These are phyloP conservation scores for Caerostris darwini DNA, from an alignment of 1,140 invertebrate species.

Conservation along the genomic window DNA sequence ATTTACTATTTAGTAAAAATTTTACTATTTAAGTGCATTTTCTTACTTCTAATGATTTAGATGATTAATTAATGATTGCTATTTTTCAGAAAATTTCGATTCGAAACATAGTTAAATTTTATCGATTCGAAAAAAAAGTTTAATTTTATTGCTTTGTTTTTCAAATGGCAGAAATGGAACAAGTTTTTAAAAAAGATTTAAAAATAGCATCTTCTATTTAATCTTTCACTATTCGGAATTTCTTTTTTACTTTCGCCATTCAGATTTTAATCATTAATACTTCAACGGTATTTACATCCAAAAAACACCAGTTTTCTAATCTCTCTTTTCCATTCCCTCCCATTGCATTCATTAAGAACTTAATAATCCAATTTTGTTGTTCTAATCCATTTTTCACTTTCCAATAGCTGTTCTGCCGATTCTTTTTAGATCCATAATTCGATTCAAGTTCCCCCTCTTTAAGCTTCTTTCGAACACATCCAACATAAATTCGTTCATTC, in stretches of 20 bases:
- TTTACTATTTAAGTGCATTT: no score
- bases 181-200: no score
- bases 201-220: neutral
- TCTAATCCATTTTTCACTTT: slow-evolving; percentile 46
- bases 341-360: slow-evolving; percentile 41
- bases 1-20: no score
- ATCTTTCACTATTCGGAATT: neutral
- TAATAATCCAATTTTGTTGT: slow-evolving; percentile 24
- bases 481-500: slow-evolving; percentile 22
- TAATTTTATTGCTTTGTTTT: no score
- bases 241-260: neutral
- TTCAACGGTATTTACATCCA: neutral
- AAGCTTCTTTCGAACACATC: slow-evolving; percentile 10
- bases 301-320: neutral
- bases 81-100: no score
- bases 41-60: no score
- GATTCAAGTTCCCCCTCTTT: slow-evolving; percentile 6
- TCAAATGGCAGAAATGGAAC: no score
- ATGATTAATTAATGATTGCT: no score
- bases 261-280: neutral
- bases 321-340: neutral
- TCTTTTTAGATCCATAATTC: neutral
- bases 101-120: no score
- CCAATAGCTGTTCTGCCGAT: neutral
- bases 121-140: no score